phyloP scores from a whole-genome alignment of 2,888 invertebrate genomes.

The Formica aserva region DNA sequence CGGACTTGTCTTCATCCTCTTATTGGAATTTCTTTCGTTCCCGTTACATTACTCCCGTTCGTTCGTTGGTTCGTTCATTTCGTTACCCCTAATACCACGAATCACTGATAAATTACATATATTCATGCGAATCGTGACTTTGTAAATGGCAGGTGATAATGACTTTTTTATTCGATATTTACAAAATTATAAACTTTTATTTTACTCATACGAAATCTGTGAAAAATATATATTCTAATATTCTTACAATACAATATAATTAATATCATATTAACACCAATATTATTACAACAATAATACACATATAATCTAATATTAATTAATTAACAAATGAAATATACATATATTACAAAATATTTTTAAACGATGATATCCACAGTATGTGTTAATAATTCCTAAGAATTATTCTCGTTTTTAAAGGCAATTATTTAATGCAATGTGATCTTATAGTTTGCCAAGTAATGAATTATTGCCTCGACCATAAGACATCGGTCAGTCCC shows the following conservation, averaged over 20 bases:
- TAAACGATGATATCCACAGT: not conserved
- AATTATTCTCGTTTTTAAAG: not conserved
- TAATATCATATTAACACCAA: not conserved
- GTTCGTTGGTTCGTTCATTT: slow-evolving; percentile 37
- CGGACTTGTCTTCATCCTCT: slow-evolving; percentile 75
- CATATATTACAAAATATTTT: not conserved
- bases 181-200: not conserved
- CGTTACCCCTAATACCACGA: slow-evolving; percentile 50
- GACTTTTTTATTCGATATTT: not conserved
- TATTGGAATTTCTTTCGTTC: slow-evolving; percentile 79
- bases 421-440: slow-evolving; percentile 73
- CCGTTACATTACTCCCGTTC: slow-evolving; percentile 66
- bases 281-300: not conserved
- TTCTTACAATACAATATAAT: not conserved
- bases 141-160: slow-evolving; percentile 36
- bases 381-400: not conserved
- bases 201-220: not conserved
- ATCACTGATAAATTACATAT: slow-evolving; percentile 68
- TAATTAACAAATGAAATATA: not conserved
- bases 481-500: slow-evolving; percentile 80
- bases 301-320: not conserved
- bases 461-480: slow-evolving; percentile 80
- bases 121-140: slow-evolving; percentile 38
- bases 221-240: not conserved
- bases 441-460: slow-evolving; percentile 79